Evolutionary conservation across 2,888 invertebrate genomes (phyloP).

Genomic region (Spisula solida): DNA sequence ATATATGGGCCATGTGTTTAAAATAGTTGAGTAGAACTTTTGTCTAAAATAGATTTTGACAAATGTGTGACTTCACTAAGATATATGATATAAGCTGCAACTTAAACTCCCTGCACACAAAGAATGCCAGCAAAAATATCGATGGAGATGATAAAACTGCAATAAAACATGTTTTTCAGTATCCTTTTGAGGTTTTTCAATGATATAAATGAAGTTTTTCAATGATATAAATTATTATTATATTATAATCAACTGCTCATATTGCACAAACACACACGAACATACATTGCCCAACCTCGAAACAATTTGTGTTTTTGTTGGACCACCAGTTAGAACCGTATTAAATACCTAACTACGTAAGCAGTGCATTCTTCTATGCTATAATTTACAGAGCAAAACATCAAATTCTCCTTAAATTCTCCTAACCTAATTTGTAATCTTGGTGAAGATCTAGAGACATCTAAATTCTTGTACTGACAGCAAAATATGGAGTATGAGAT

Average conservation of each 20-base stretch:
- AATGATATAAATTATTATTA: neutral
- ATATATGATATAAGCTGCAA: constrained; percentile 17
- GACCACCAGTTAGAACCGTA: neutral
- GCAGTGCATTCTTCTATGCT: neutral
- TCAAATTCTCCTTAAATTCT: neutral
- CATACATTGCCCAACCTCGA: neutral
- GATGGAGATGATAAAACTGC: neutral
- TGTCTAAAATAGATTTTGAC: constrained; percentile 19
- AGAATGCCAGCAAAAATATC: neutral
- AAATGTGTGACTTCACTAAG: constrained; percentile 5
- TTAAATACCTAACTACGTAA: neutral
- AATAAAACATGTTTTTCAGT: constrained; percentile 18
- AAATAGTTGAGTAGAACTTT: constrained; percentile 13
- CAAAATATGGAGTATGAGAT: neutral
- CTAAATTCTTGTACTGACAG: neutral
- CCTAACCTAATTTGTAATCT: neutral
- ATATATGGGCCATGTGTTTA: constrained; percentile 36
- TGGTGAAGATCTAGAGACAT: neutral
- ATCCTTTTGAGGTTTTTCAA: neutral
- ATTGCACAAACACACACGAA: neutral
- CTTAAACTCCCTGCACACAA: neutral
- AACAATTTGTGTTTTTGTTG: neutral
- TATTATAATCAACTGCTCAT: neutral
- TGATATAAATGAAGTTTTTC: neutral
- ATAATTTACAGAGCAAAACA: neutral